Conservation (phyloP, 1,140 invertebrate genomes). For the Telenomus remus region DNA sequence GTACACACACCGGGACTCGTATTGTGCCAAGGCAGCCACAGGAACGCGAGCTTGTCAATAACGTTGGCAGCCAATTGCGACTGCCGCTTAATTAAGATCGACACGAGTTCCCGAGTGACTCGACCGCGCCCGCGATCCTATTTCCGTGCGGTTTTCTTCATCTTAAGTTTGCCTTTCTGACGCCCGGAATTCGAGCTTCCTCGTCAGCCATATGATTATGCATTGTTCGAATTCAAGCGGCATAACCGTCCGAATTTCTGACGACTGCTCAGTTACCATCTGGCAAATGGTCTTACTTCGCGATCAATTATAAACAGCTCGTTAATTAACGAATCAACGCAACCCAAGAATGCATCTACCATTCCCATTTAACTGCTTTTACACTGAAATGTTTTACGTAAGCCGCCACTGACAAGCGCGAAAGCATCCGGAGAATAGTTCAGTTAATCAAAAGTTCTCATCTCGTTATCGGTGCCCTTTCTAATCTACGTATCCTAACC, state of each 20-base stretch:
- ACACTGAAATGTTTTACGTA: constrained; percentile 12
- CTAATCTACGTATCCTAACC: background rate
- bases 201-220: constrained; percentile 45
- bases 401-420: background rate
- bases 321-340: constrained; percentile 56
- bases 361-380: constrained; percentile 11
- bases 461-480: constrained; percentile 10
- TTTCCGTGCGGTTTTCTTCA: constrained; percentile 49
- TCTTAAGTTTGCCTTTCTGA: background rate
- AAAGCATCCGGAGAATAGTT: constrained; percentile 4
- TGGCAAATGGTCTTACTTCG: constrained; percentile 30
- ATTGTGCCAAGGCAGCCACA: constrained; percentile 67
- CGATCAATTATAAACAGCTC: constrained; percentile 54
- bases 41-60: constrained; percentile 69
- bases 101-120: constrained; percentile 40
- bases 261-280: constrained; percentile 20
- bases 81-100: constrained; percentile 68
- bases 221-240: constrained; percentile 49
- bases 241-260: constrained; percentile 8
- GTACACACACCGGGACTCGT: constrained; percentile 53
- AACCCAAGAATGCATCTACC: constrained; percentile 28
- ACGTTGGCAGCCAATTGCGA: constrained; percentile 65
- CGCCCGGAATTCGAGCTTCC: constrained; percentile 22
- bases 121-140: constrained; percentile 42
- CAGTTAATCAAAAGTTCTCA: constrained; percentile 5